A percentile compares a stretch with the other conserved stretches of the same genome.
Conservation (phyloP, 1,140 invertebrate genomes). For the Grapholita molesta region DNA sequence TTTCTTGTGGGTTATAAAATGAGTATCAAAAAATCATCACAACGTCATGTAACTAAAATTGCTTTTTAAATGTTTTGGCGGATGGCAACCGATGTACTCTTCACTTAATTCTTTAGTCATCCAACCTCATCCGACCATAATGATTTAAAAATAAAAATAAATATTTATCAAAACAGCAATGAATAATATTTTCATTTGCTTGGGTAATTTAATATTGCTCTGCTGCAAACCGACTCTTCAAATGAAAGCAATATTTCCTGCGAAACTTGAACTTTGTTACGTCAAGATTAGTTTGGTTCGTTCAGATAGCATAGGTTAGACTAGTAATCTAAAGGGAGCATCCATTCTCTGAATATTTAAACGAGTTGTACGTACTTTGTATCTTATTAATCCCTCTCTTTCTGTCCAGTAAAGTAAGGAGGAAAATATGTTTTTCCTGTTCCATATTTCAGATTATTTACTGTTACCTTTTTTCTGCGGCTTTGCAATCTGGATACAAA, state of each 20-base stretch:
- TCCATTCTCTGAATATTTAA: constrained; percentile 20
- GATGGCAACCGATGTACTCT: no score
- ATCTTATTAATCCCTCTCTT: constrained; percentile 13
- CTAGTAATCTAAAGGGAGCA: constrained; percentile 24
- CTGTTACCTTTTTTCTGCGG: neutral
- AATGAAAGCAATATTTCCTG: constrained; percentile 23
- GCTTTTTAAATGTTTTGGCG: no score
- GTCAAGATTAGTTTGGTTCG: constrained; percentile 34
- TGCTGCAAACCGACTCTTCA: neutral
- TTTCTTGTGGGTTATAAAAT: no score
- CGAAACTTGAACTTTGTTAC: constrained; percentile 37
- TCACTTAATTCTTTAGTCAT: neutral
- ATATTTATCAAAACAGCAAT: neutral
- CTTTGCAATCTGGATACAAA: neutral
- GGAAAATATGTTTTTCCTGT: neutral
- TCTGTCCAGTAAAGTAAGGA: neutral
- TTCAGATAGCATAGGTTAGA: constrained; percentile 25
- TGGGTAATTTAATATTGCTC: constrained; percentile 7
- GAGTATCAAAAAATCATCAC: no score
- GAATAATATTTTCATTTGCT: neutral
- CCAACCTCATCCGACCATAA: neutral
- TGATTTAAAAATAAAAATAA: neutral
- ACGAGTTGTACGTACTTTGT: constrained; percentile 4
- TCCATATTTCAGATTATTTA: neutral
- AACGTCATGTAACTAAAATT: no score